Conservation (phyloP, 2,113 vertebrate species). For the Eublepharis macularius region DNA sequence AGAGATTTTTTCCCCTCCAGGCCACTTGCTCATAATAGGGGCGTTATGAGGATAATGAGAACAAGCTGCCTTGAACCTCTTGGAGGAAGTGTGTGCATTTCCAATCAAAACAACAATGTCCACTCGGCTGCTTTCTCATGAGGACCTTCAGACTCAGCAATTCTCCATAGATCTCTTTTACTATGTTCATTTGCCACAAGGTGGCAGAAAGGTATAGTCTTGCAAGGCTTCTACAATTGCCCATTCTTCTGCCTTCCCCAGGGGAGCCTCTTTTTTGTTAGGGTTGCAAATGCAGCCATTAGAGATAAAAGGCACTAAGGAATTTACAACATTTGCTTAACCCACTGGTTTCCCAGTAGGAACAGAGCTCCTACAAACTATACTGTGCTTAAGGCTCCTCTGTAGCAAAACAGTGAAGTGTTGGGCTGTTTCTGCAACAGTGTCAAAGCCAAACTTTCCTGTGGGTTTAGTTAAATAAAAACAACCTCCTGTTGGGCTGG, state of each 20-base stretch:
- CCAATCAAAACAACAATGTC: background rate
- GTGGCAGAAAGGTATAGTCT: slow-evolving; percentile 7
- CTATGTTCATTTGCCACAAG: slow-evolving; percentile 4
- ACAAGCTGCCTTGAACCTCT: too few species aligned
- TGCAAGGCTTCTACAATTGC: background rate
- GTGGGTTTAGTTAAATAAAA: background rate
- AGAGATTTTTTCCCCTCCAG: too few species aligned
- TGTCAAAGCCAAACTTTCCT: background rate
- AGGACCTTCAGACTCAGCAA: background rate
- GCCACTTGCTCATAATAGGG: too few species aligned
- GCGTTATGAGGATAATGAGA: too few species aligned
- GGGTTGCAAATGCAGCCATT: background rate
- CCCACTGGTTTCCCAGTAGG: background rate
- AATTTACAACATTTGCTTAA: slow-evolving; percentile 11
- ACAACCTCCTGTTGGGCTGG: background rate
- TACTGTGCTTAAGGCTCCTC: background rate
- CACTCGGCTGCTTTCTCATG: background rate
- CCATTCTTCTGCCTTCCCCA: background rate
- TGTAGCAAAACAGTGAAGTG: background rate
- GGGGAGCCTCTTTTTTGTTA: background rate
- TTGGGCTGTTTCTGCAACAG: background rate
- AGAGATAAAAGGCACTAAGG: background rate
- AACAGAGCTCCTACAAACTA: background rate
- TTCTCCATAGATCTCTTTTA: background rate
- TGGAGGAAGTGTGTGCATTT: background rate